Percentiles rank a stretch among this genome's conserved stretches.
These are phyloP conservation scores for Oreochromis mossambicus DNA, from an alignment of 2,797 vertebrate species.

Conservation along the genomic window DNA sequence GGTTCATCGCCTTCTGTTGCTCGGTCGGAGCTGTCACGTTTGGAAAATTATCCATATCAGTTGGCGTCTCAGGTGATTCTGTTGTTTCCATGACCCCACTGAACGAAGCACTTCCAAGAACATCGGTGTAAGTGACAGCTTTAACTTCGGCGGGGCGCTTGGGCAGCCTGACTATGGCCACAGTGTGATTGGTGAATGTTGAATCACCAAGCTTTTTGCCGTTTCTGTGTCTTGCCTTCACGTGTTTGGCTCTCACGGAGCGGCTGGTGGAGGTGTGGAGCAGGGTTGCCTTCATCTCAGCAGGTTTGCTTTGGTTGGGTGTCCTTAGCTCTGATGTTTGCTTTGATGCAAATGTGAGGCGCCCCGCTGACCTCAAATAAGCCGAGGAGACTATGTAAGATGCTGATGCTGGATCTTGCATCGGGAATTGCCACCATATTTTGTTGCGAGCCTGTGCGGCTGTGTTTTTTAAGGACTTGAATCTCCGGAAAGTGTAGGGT, in stretches of 20 bases:
- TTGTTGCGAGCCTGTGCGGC: background rate
- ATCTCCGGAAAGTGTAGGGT: background rate
- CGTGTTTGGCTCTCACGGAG: constrained; percentile 29
- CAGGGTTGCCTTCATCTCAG: background rate
- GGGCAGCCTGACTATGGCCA: background rate
- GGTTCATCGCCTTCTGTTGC: background rate
- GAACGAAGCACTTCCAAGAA: constrained; percentile 52
- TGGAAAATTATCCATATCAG: background rate
- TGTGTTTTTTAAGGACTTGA: background rate
- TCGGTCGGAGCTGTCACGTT: background rate
- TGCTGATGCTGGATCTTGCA: background rate
- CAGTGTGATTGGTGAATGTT: accelerated
- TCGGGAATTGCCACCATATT: background rate
- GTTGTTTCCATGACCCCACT: background rate
- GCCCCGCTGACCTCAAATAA: background rate
- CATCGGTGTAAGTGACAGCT: constrained; percentile 19
- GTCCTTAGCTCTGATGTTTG: too few species aligned
- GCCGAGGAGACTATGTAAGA: background rate
- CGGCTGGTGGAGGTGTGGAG: constrained; percentile 10
- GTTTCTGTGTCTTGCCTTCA: background rate
- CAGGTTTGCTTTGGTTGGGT: background rate
- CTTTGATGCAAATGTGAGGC: background rate
- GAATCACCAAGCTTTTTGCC: background rate
- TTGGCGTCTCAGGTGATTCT: background rate
- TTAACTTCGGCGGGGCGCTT: background rate